Percentiles rank a stretch among this genome's conserved stretches.
phyloP scores from a whole-genome alignment of 2,888 invertebrate species.

The Nephrotoma guestfalica region DNA sequence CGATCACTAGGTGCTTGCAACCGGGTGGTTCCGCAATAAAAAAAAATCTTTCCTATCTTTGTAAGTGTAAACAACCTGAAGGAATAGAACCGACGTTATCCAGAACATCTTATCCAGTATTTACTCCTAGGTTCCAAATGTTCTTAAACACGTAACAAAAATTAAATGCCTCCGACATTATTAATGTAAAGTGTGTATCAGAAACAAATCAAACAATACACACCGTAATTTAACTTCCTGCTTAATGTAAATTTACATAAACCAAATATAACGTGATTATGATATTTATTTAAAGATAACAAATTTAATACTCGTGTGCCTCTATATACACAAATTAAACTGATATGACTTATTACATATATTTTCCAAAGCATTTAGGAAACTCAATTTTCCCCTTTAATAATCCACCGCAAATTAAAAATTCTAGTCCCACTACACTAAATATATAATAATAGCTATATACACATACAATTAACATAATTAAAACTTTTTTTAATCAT shows the following conservation, averaged over 20 bases:
- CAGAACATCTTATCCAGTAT: too few relatives aligned
- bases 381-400: neutral
- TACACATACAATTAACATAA: neutral
- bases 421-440: neutral
- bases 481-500: neutral
- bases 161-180: too few relatives aligned
- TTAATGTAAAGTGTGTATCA: too few relatives aligned
- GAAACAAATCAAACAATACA: neutral
- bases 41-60: too few relatives aligned
- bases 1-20: too few relatives aligned
- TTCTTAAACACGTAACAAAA: too few relatives aligned
- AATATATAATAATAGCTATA: neutral
- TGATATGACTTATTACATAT: neutral
- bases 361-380: neutral
- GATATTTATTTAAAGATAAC: neutral
- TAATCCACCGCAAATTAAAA: neutral
- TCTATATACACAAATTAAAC: neutral
- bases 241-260: neutral
- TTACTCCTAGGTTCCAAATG: too few relatives aligned
- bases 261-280: neutral
- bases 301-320: neutral
- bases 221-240: neutral
- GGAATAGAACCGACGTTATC: too few relatives aligned
- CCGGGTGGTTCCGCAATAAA: too few relatives aligned
- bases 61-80: too few relatives aligned